Conservation (phyloP, 2,888 invertebrate genomes). For the Drosophila siamana region DNA sequence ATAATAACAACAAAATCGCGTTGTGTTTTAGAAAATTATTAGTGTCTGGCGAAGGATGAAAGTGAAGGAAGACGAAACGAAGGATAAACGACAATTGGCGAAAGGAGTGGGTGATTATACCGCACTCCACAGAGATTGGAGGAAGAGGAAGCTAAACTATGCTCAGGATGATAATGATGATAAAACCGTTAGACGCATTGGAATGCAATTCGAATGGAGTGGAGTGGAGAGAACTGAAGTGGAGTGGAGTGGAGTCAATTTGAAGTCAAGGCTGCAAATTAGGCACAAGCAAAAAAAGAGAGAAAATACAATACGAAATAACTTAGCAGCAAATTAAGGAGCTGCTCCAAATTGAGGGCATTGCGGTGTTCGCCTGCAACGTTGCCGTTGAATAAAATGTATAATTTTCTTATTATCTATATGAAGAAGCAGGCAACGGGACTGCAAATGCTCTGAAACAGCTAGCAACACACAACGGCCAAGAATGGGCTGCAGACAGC, state of each 20-base stretch:
- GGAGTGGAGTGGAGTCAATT: constrained; percentile 23
- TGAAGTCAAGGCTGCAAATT: constrained; percentile 64
- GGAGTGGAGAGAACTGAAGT: constrained; percentile 22
- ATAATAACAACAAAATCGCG: constrained; percentile 6
- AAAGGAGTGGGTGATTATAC: constrained; percentile 62
- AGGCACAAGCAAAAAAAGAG: constrained; percentile 32
- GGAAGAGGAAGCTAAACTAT: constrained; percentile 18
- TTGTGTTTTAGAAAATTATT: constrained; percentile 68
- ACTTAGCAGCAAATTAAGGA: constrained; percentile 78
- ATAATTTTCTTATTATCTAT: constrained; percentile 81
- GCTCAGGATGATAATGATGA: constrained; percentile 38
- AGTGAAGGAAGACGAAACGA: constrained; percentile 17
- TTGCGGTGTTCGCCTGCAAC: constrained; percentile 69
- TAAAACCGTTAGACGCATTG: constrained; percentile 78
- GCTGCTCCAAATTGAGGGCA: constrained; percentile 73
- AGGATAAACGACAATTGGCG: constrained; percentile 68
- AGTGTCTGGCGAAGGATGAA: constrained; percentile 57
- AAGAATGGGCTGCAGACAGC: constrained; percentile 13
- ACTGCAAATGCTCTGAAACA: constrained; percentile 34
- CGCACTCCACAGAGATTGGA: background rate
- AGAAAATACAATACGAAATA: constrained; percentile 67
- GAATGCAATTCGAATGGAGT: constrained; percentile 66
- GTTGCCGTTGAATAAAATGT: constrained; percentile 70
- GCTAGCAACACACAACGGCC: too few relatives aligned
- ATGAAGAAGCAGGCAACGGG: constrained; percentile 62